phyloP scores from a whole-genome alignment of 2,113 vertebrate species.

The Pampusana beccarii region DNA sequence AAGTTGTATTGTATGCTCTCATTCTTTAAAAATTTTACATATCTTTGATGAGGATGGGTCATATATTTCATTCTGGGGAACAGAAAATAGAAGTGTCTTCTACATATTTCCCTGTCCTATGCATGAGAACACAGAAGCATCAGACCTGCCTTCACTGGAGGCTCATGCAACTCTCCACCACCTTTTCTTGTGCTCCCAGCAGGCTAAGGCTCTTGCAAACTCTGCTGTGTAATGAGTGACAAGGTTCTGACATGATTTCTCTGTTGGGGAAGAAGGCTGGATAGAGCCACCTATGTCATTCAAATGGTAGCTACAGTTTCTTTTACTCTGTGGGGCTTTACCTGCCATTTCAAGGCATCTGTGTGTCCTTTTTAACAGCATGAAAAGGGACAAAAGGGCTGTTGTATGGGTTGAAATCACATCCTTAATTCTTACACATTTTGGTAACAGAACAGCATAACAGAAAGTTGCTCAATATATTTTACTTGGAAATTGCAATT shows the following conservation, averaged over 20 bases:
- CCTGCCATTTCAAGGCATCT: background rate
- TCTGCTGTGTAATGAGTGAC: background rate
- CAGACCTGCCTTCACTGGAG: background rate
- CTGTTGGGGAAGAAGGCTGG: background rate
- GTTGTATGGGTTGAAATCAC: conserved; percentile 19
- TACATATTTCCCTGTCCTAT: background rate
- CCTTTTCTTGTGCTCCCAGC: background rate
- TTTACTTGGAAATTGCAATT: conserved; percentile 58
- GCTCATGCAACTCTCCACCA: background rate
- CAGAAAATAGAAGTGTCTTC: background rate
- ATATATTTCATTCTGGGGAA: background rate
- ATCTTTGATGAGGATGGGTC: background rate
- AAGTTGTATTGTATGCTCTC: background rate
- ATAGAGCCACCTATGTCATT: background rate
- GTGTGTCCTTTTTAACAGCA: background rate
- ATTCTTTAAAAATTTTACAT: background rate
- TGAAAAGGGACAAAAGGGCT: background rate
- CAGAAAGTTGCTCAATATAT: conserved; percentile 45
- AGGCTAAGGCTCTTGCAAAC: background rate
- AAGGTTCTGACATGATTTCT: background rate
- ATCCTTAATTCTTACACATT: background rate
- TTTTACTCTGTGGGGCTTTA: background rate
- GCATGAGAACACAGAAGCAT: background rate
- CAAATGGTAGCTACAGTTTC: background rate
- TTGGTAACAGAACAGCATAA: conserved; percentile 30